A percentile compares a stretch with the other conserved stretches of the same genome.
These are phyloP conservation scores for Turritopsis rubra DNA, from an alignment of 30 jellyfish, hydroid and myxozoan species.

Conservation along the genomic window DNA sequence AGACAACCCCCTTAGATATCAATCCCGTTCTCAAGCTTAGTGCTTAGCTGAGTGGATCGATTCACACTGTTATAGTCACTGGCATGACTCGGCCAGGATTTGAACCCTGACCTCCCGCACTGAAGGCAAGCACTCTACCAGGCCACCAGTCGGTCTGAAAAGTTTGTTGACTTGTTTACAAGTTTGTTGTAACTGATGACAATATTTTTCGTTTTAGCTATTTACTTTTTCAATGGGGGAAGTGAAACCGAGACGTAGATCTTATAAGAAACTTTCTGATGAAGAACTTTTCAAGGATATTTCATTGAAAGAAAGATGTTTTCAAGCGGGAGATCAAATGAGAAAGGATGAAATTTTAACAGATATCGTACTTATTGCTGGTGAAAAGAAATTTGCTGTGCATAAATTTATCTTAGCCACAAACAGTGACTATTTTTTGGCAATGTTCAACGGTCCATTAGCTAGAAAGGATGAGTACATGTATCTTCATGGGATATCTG, in stretches of 20 bases:
- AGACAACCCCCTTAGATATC: no score
- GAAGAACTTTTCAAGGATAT: conserved; percentile 16
- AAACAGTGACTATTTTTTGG: conserved; percentile 72
- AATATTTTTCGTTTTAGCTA: neutral
- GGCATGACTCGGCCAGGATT: no score
- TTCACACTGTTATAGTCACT: no score
- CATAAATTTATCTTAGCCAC: conserved; percentile 68
- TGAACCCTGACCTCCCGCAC: no score
- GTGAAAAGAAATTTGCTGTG: conserved; percentile 55
- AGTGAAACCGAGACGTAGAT: neutral
- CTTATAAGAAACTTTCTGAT: neutral
- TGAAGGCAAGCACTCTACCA: no score
- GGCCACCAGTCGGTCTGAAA: no score
- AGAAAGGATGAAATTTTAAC: conserved; percentile 28
- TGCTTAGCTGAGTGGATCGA: no score
- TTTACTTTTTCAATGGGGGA: neutral
- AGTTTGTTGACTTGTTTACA: no score
- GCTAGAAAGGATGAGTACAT: conserved; percentile 33
- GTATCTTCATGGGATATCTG: conserved; percentile 39
- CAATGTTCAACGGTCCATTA: conserved; percentile 52
- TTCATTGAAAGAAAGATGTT: conserved; percentile 2
- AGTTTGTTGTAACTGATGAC: no score
- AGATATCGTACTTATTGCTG: conserved; percentile 62
- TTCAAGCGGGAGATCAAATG: conserved; percentile 9
- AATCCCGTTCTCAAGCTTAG: no score